A percentile compares a stretch with the other conserved stretches of the same genome.
These are phyloP conservation scores for Cyanoderma ruficeps DNA, from an alignment of 2,113 vertebrate species.

Conservation along the genomic window DNA sequence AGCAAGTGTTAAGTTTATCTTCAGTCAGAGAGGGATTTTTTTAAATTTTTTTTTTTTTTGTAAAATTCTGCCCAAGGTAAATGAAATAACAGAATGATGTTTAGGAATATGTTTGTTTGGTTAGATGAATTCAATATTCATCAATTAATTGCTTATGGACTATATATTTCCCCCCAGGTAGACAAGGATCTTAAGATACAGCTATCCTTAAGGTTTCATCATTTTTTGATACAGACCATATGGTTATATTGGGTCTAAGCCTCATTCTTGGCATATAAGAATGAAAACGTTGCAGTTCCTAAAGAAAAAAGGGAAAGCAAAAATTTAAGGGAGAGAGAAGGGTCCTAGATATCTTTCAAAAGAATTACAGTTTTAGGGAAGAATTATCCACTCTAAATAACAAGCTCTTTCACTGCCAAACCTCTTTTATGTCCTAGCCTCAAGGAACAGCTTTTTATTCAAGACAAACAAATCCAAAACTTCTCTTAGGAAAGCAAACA, in stretches of 20 bases:
- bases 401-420: neutral
- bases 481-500: neutral
- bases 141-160: neutral
- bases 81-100: neutral
- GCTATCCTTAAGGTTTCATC: neutral
- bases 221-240: neutral
- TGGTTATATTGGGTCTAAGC: neutral
- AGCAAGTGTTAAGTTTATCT: neutral
- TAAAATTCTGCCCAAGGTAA: neutral
- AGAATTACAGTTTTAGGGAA: neutral
- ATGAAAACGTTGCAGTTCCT: neutral
- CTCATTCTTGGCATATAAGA: neutral
- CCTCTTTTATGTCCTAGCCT: neutral
- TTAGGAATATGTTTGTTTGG: neutral
- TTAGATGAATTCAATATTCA: neutral
- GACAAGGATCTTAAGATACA: neutral
- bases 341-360: neutral
- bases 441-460: neutral
- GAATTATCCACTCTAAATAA: neutral
- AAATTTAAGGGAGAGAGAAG: neutral
- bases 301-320: neutral
- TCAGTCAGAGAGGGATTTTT: neutral
- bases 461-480: neutral
- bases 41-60: no score
- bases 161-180: neutral